Percentiles rank a stretch among this genome's conserved stretches.
Evolutionary conservation across 2,113 vertebrate genomes (phyloP).

Genomic region (Bufo gargarizans): DNA sequence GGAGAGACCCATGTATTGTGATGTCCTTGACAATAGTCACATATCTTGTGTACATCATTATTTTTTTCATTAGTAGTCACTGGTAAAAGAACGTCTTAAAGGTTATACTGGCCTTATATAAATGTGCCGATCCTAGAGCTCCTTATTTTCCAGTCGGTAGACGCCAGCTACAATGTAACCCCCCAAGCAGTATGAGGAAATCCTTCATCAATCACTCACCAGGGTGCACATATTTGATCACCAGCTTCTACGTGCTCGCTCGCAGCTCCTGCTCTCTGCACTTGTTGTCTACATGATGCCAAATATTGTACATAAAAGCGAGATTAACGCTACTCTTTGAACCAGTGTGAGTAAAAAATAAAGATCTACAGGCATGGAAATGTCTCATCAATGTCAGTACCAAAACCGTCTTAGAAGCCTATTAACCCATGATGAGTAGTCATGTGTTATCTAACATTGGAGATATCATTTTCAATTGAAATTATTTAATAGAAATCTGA

Average conservation of each 20-base stretch:
- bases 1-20: too few relatives aligned
- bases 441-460: not conserved
- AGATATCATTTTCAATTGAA: not conserved
- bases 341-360: not conserved
- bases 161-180: constrained; percentile 51
- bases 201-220: constrained; percentile 17
- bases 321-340: constrained; percentile 13
- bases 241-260: not conserved
- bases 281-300: constrained; percentile 1
- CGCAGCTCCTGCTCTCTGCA: constrained; percentile 2
- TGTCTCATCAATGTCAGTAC: not conserved
- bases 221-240: constrained; percentile 22
- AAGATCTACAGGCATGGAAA: not conserved
- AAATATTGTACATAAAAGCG: constrained; percentile 33
- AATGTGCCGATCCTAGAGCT: not conserved
- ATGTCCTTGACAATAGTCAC: too few relatives aligned
- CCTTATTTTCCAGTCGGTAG: constrained; percentile 26
- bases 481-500: not conserved
- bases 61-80: too few relatives aligned
- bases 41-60: too few relatives aligned
- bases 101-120: not conserved
- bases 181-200: constrained; percentile 56
- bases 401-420: not conserved
- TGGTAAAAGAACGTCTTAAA: not conserved
- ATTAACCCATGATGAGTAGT: not conserved